Conservation (phyloP, 2,888 invertebrate genomes). For the Nomada lathburiana region DNA sequence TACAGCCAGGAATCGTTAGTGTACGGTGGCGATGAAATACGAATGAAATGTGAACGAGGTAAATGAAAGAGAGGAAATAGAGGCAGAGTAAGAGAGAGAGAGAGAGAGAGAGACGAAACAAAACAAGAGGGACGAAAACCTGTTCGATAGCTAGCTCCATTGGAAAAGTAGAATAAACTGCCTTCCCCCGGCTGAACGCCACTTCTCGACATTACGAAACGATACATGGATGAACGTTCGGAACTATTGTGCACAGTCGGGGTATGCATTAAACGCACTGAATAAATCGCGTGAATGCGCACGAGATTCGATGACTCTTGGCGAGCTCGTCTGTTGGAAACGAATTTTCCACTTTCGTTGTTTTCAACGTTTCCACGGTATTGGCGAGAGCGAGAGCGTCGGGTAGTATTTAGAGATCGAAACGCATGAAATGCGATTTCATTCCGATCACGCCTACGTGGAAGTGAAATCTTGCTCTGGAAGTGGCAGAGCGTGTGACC, state of each 20-base stretch:
- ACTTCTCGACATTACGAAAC: slow-evolving; percentile 27
- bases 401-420: neutral
- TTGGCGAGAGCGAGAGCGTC: neutral
- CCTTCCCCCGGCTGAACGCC: slow-evolving; percentile 31
- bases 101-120: neutral
- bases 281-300: slow-evolving; percentile 46
- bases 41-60: slow-evolving; percentile 37
- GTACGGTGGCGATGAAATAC: slow-evolving; percentile 26
- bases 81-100: no score
- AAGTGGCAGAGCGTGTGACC: neutral
- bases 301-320: slow-evolving; percentile 31
- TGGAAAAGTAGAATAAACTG: slow-evolving; percentile 56
- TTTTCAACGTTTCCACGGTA: slow-evolving; percentile 13
- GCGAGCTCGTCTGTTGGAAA: neutral
- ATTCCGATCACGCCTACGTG: neutral
- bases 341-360: slow-evolving; percentile 15
- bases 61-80: neutral
- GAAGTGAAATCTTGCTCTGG: neutral
- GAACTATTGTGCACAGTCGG: slow-evolving; percentile 10
- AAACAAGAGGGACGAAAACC: slow-evolving; percentile 23
- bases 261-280: slow-evolving; percentile 18
- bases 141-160: slow-evolving; percentile 54
- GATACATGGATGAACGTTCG: neutral
- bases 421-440: neutral
- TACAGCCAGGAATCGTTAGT: slow-evolving; percentile 37